Percentiles rank a stretch among this genome's conserved stretches.
These are phyloP conservation scores for Conops quadrifasciatus DNA, from an alignment of 2,888 invertebrate species.

Conservation along the genomic window DNA sequence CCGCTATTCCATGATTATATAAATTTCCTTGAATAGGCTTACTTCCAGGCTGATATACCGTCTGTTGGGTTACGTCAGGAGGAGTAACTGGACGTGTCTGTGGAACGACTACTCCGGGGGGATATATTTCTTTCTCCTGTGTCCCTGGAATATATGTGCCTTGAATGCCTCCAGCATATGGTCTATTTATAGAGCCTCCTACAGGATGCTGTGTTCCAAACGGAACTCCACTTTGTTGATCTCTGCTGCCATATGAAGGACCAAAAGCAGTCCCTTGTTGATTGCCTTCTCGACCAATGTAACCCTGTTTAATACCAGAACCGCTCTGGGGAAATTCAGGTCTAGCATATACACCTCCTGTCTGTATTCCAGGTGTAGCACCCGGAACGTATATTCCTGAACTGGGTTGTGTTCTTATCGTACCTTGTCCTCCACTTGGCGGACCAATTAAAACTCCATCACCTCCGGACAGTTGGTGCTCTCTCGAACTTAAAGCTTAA, in stretches of 20 bases:
- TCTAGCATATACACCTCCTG: neutral
- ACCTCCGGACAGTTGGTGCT: neutral
- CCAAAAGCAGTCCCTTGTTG: conserved; percentile 34
- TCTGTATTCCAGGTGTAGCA: neutral
- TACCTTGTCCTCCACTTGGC: conserved; percentile 32
- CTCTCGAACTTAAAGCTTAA: neutral
- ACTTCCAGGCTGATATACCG: conserved; percentile 20
- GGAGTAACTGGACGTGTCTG: neutral
- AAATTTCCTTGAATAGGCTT: neutral
- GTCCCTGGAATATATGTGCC: neutral
- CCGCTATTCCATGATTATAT: conserved; percentile 5
- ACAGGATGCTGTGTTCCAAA: neutral
- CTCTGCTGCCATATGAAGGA: neutral
- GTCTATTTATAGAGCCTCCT: neutral
- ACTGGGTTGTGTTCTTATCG: conserved; percentile 17
- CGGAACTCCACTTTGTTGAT: conserved; percentile 13
- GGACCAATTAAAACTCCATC: conserved; percentile 12
- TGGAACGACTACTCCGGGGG: neutral
- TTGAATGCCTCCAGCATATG: neutral
- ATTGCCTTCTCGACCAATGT: neutral
- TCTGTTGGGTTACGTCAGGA: conserved; percentile 7
- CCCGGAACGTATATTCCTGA: conserved; percentile 19
- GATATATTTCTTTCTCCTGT: neutral
- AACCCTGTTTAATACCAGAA: conserved; percentile 38
- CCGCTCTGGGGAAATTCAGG: conserved; percentile 29